phyloP scores from a whole-genome alignment of 2,113 vertebrate species.

The Thunnus maccoyii region DNA sequence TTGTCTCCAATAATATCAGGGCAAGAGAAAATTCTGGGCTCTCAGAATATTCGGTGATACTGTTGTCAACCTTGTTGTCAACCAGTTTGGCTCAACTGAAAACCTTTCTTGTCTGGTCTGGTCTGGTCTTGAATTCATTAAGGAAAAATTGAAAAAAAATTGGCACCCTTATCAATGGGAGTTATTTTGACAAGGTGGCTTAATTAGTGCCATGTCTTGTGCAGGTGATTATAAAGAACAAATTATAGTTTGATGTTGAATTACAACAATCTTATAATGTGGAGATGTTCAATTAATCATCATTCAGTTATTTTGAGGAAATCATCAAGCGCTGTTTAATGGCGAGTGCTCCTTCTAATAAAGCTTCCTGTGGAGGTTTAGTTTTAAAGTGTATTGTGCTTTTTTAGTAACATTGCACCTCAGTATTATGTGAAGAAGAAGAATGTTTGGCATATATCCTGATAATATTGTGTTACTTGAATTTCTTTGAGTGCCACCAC shows the following conservation, averaged over 20 bases:
- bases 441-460: constrained; percentile 6
- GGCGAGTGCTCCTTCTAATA: not conserved
- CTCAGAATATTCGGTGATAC: too few species aligned
- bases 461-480: constrained; percentile 16
- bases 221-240: not conserved
- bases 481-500: constrained; percentile 18
- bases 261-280: not conserved
- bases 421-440: not conserved
- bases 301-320: not conserved
- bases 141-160: too few species aligned
- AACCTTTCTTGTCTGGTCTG: too few species aligned
- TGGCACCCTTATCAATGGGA: not conserved
- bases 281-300: not conserved
- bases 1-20: too few species aligned
- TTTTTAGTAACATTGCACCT: not conserved
- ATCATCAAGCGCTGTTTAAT: constrained; percentile 1
- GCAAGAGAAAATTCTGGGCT: too few species aligned
- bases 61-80: too few species aligned
- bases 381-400: not conserved
- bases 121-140: too few species aligned
- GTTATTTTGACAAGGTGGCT: constrained; percentile 1
- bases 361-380: not conserved
- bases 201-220: not conserved
- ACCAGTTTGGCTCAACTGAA: too few species aligned
- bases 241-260: constrained; percentile 1